Percentiles rank a stretch among this genome's conserved stretches.
phyloP scores from a whole-genome alignment of 2,888 invertebrate species.

The Papilio elwesi region DNA sequence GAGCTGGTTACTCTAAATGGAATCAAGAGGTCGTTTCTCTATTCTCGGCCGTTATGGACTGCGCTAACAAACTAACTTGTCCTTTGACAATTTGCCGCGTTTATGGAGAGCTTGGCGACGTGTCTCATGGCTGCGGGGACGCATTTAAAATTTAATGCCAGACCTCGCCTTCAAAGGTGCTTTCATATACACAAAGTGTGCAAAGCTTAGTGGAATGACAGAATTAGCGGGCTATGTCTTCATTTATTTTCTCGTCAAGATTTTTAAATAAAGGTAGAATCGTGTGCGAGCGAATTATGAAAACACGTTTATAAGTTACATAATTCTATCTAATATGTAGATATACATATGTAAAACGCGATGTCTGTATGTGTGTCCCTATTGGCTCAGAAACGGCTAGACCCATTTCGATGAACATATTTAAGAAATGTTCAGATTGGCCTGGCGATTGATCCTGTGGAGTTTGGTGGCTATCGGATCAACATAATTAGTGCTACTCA shows the following conservation, averaged over 20 bases:
- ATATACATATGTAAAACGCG: too few relatives aligned
- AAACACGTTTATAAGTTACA: background rate
- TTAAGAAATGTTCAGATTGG: too few relatives aligned
- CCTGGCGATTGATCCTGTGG: too few relatives aligned
- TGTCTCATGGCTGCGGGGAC: slow-evolving; percentile 26
- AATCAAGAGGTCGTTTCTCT: slow-evolving; percentile 25
- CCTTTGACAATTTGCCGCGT: slow-evolving; percentile 31
- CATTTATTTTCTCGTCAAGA: slow-evolving; percentile 11
- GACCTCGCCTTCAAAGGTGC: slow-evolving; percentile 25
- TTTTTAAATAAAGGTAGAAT: slow-evolving; percentile 6
- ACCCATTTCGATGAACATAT: too few relatives aligned
- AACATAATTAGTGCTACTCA: too few relatives aligned
- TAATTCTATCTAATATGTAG: too few relatives aligned
- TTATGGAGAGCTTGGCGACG: slow-evolving; percentile 15
- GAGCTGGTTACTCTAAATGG: slow-evolving; percentile 22
- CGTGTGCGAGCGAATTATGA: background rate
- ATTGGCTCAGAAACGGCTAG: too few relatives aligned
- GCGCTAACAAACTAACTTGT: slow-evolving; percentile 29
- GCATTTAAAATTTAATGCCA: slow-evolving; percentile 28
- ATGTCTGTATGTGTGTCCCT: too few relatives aligned
- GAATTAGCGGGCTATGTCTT: slow-evolving; percentile 15
- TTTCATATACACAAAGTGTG: slow-evolving; percentile 4
- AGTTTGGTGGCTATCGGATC: too few relatives aligned
- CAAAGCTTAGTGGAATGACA: slow-evolving; percentile 2
- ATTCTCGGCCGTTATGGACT: slow-evolving; percentile 18